Evolutionary conservation across 2,888 invertebrate genomes (phyloP).

Genomic region (Stratiomys singularior): DNA sequence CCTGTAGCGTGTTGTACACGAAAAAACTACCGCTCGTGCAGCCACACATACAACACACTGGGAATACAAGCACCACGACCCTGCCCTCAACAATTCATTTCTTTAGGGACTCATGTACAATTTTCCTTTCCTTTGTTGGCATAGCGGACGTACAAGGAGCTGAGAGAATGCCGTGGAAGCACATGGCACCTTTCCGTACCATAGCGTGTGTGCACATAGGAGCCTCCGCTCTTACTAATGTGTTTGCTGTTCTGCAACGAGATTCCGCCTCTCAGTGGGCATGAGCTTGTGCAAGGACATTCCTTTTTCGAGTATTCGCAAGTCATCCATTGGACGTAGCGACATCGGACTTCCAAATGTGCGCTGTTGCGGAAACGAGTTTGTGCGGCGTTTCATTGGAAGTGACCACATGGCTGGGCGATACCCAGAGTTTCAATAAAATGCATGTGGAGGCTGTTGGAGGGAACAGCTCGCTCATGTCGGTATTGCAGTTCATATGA

Average conservation of each 20-base stretch:
- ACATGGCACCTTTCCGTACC: not conserved
- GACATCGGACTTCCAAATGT: not conserved
- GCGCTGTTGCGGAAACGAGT: slow-evolving; percentile 21
- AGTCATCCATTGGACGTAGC: not conserved
- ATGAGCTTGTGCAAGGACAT: not conserved
- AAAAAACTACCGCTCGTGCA: not conserved
- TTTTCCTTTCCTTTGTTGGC: not conserved
- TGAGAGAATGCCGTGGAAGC: not conserved
- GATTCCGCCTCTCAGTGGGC: slow-evolving; percentile 17
- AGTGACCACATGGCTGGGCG: slow-evolving; percentile 13
- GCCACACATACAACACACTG: not conserved
- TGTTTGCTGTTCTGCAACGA: not conserved
- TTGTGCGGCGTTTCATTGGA: slow-evolving; percentile 37
- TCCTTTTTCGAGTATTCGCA: slow-evolving; percentile 4
- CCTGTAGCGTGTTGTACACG: not conserved
- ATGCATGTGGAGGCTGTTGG: not conserved
- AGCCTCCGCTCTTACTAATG: not conserved
- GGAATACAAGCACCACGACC: slow-evolving; percentile 6
- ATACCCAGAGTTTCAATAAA: slow-evolving; percentile 12
- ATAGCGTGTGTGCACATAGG: not conserved
- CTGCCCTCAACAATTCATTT: slow-evolving; percentile 11
- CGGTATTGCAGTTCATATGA: slow-evolving; percentile 29
- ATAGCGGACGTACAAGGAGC: not conserved
- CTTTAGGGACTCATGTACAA: slow-evolving; percentile 16
- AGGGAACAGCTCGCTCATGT: slow-evolving; percentile 13